phyloP scores from a whole-genome alignment of 1,140 invertebrate species.

The Leucophenga varia region DNA sequence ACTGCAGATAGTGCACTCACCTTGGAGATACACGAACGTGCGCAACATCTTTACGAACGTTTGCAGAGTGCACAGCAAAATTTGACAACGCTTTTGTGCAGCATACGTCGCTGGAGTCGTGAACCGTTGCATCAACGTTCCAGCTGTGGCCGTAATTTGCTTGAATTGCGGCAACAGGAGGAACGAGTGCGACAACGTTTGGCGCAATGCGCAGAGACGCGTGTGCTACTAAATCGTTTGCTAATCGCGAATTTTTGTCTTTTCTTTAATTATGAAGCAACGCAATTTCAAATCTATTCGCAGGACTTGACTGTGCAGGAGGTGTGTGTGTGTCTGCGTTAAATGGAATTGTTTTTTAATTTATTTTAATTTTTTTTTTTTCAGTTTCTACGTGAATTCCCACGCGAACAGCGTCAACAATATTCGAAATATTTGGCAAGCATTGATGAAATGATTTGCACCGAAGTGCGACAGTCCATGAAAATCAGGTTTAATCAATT shows the following conservation, averaged over 20 bases:
- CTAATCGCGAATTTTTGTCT: conserved; percentile 64
- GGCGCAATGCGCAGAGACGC: conserved; percentile 58
- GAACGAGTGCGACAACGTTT: conserved; percentile 53
- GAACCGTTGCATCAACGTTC: conserved; percentile 62
- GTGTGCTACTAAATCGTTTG: conserved; percentile 62
- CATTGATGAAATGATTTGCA: conserved; percentile 39
- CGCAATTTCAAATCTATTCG: conserved; percentile 39
- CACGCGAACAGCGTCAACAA: conserved; percentile 37
- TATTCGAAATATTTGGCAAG: conserved; percentile 39
- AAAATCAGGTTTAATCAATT: conserved; percentile 37
- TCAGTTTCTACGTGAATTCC: conserved; percentile 43
- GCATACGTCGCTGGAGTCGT: conserved; percentile 63
- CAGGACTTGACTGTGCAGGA: conserved; percentile 40
- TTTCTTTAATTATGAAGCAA: conserved; percentile 57
- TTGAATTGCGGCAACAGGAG: conserved; percentile 62
- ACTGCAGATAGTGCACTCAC: conserved; percentile 32
- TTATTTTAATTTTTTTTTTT: conserved; percentile 7
- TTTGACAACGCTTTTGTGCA: conserved; percentile 45
- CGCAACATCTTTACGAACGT: conserved; percentile 58
- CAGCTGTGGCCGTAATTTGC: conserved; percentile 61
- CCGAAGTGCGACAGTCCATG: conserved; percentile 42
- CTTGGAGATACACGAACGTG: conserved; percentile 33
- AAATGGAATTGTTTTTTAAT: conserved; percentile 9
- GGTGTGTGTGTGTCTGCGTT: conserved; percentile 25
- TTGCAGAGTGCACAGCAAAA: conserved; percentile 65